These are phyloP conservation scores for Heterochromis multidens DNA, from an alignment of 2,113 vertebrate species.

Conservation along the genomic window DNA sequence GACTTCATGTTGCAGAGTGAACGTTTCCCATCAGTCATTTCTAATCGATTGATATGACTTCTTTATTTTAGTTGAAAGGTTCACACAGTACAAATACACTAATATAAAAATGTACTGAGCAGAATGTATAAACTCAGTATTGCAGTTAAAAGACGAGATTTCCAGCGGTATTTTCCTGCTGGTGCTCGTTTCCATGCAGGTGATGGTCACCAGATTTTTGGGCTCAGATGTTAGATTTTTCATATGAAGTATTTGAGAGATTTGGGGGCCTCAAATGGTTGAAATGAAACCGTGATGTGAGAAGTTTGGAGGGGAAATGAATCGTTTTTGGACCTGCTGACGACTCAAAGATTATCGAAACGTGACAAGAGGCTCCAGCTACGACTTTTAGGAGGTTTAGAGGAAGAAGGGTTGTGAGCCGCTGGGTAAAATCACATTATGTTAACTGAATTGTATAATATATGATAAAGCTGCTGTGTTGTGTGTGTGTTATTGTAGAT, in stretches of 20 bases:
- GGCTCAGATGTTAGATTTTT: too few relatives aligned
- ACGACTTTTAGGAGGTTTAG: fast-evolving
- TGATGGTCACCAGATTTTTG: too few relatives aligned
- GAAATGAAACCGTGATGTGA: not conserved
- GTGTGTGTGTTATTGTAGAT: not conserved
- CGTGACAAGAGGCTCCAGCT: not conserved
- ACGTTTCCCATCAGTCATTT: too few relatives aligned
- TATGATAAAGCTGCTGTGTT: fast-evolving
- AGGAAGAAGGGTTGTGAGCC: not conserved
- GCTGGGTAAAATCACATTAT: fast-evolving
- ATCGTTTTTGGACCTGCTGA: not conserved
- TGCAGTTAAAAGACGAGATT: too few relatives aligned
- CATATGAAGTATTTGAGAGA: too few relatives aligned
- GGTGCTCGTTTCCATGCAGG: too few relatives aligned
- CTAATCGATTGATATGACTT: fast-evolving
- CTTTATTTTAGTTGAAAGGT: too few relatives aligned
- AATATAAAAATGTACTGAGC: too few relatives aligned
- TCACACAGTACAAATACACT: too few relatives aligned
- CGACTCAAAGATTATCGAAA: fast-evolving
- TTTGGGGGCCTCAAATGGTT: too few relatives aligned
- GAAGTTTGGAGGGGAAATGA: not conserved
- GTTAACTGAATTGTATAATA: not conserved
- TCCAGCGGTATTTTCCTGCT: too few relatives aligned
- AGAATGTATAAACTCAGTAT: too few relatives aligned
- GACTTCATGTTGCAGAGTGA: fast-evolving